Evolutionary conservation across 2,888 invertebrate genomes (phyloP).

Genomic region (Sarcophaga subvicina): DNA sequence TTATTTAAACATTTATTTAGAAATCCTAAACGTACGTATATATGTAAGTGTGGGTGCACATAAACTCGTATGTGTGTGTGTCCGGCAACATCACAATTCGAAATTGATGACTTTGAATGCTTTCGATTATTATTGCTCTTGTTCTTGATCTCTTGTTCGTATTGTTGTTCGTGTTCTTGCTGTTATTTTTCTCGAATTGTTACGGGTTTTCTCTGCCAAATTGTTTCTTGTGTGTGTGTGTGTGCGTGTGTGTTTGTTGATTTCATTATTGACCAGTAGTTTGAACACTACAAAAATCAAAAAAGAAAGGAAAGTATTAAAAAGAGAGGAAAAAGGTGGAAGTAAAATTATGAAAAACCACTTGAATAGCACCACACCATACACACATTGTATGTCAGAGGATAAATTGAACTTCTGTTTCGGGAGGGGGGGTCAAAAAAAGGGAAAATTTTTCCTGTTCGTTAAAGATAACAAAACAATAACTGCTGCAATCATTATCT

Average conservation of each 20-base stretch:
- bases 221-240: slow-evolving; percentile 33
- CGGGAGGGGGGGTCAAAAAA: not conserved
- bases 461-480: slow-evolving; percentile 64
- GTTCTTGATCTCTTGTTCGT: slow-evolving; percentile 5
- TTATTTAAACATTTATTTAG: not conserved
- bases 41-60: not conserved
- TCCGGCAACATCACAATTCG: slow-evolving; percentile 65
- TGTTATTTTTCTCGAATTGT: slow-evolving; percentile 27
- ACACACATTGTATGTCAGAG: not conserved
- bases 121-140: slow-evolving; percentile 63
- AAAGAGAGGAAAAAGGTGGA: slow-evolving; percentile 15
- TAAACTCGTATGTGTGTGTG: not conserved
- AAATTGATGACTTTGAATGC: slow-evolving; percentile 71
- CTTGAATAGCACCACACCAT: not conserved
- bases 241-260: slow-evolving; percentile 17
- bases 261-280: slow-evolving; percentile 44
- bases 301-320: not conserved
- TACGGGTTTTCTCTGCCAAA: slow-evolving; percentile 41
- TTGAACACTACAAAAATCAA: not conserved
- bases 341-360: slow-evolving; percentile 27
- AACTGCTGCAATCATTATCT: slow-evolving; percentile 5
- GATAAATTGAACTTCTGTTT: slow-evolving; percentile 12
- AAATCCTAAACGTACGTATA: not conserved
- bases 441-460: slow-evolving; percentile 37
- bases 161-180: slow-evolving; percentile 35